Evolutionary conservation across 2,797 vertebrate species (phyloP), one percentile per base, ranked within the genome.

Genomic region (Sebastes taczanowskii): DNA sequence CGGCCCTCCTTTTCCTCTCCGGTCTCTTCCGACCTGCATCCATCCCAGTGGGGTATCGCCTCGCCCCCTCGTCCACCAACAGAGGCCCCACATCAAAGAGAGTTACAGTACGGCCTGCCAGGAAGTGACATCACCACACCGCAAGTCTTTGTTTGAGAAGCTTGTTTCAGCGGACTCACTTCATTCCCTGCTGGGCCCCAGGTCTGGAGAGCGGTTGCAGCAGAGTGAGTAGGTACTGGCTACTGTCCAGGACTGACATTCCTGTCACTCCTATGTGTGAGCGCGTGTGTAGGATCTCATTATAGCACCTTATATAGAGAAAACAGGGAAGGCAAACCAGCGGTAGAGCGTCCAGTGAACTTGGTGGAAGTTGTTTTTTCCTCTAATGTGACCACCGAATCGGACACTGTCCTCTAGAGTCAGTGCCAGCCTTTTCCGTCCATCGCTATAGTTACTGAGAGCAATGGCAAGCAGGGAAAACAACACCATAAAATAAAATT

Each of bases 401-500:
- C 14, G 5, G 68, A 80, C 67, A 16, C 6, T 30, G 56, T 35
- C 49, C 76, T 80, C 7, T 27, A 10, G 29, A 58, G 69, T 58
- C 66, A 22, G 67, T 59, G 64, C 75, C 81, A 84, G 27, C 58
- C 53, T 23, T 65, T 84, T 61, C 78, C 25, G 25, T 77, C 64
- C 85, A 91, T 90, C 81, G n/a, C 91, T 87, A 89, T 89, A 91
- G 93, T 86, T 77, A 92, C 91, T 52, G 38, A 84, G 67, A 80
- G 86, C 78, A 49, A 81, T 80, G 91, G 84, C 82, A 82, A 69
- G 80, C 56, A 77, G 82, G 84, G 87, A 90, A 93, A 94, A 94
- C 91, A 94, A 90, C 90, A 87, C 82, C 88, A 86, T 93, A 91
- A 94, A 94, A 92, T 80, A 86, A 87, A 88, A 91, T 86, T 86